These are phyloP conservation scores for Drosophila atroscutellata DNA, from an alignment of 2,888 invertebrate species.

Conservation along the genomic window DNA sequence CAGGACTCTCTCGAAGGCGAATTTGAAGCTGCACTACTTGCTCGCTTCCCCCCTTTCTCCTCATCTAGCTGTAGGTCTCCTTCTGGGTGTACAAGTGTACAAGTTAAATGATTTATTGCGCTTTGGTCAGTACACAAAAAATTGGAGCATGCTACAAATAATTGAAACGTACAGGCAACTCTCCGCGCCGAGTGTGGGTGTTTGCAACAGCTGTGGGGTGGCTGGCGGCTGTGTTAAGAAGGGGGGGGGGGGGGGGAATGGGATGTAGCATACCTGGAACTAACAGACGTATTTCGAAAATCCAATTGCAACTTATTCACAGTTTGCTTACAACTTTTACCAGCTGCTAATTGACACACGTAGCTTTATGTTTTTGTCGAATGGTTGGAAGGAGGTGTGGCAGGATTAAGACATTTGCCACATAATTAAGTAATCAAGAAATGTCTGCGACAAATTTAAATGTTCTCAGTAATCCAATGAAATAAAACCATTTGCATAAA, in stretches of 20 bases:
- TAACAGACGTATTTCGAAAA: neutral
- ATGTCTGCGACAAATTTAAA: conserved; percentile 24
- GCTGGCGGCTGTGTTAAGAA: neutral
- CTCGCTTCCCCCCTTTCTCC: too few relatives aligned
- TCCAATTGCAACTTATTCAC: conserved; percentile 34
- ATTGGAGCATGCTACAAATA: conserved; percentile 65
- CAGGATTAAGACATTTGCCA: conserved; percentile 39
- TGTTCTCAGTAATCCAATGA: neutral
- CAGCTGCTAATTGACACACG: conserved; percentile 63
- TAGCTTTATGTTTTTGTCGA: conserved; percentile 13
- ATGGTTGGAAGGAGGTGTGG: neutral
- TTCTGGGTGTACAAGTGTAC: conserved; percentile 54
- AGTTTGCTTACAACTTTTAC: conserved; percentile 40
- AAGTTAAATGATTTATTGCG: conserved; percentile 76
- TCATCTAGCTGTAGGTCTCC: neutral
- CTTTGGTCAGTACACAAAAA: conserved; percentile 38
- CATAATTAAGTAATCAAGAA: conserved; percentile 52
- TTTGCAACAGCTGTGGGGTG: neutral
- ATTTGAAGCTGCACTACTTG: neutral
- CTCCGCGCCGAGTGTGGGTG: neutral
- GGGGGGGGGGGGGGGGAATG: neutral
- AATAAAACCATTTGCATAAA: neutral
- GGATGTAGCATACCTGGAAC: neutral
- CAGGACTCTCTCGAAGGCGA: neutral
- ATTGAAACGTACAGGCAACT: conserved; percentile 65